These are phyloP conservation scores for Cheilosia urbana DNA, from an alignment of 2,888 invertebrate genomes.

Conservation along the genomic window DNA sequence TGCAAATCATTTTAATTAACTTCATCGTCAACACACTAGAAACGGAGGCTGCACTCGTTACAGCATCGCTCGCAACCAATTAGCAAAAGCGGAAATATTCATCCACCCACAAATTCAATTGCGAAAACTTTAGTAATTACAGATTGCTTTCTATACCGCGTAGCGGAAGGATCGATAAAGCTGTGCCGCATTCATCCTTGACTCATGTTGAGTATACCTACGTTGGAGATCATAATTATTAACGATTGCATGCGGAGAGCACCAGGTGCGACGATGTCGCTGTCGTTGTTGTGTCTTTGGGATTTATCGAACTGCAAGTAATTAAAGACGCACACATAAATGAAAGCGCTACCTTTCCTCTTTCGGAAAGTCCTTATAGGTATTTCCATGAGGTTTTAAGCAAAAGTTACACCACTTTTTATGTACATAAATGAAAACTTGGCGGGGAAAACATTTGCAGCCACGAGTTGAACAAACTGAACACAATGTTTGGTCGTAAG, in stretches of 20 bases:
- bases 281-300: conserved; percentile 23
- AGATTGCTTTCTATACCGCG: background rate
- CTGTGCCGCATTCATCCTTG: too few species aligned
- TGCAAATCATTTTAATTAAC: conserved; percentile 52
- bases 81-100: conserved; percentile 23
- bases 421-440: background rate
- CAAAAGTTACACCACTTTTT: background rate
- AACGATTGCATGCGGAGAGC: conserved; percentile 14
- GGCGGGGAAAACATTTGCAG: background rate
- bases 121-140: conserved; percentile 36
- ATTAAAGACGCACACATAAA: conserved; percentile 34
- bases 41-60: background rate
- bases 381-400: background rate
- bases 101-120: conserved; percentile 10
- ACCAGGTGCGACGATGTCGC: conserved; percentile 27
- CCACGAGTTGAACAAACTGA: conserved; percentile 15
- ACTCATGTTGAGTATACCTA: background rate
- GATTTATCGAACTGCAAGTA: conserved; percentile 44
- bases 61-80: conserved; percentile 24
- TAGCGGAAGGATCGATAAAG: background rate
- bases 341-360: conserved; percentile 5
- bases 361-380: conserved; percentile 7
- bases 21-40: background rate
- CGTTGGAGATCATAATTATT: conserved; percentile 21
- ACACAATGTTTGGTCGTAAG: background rate